Base-by-base conservation (phyloP, 2,113 vertebrate species). In the Ceuthmochares aereus region DNA sequence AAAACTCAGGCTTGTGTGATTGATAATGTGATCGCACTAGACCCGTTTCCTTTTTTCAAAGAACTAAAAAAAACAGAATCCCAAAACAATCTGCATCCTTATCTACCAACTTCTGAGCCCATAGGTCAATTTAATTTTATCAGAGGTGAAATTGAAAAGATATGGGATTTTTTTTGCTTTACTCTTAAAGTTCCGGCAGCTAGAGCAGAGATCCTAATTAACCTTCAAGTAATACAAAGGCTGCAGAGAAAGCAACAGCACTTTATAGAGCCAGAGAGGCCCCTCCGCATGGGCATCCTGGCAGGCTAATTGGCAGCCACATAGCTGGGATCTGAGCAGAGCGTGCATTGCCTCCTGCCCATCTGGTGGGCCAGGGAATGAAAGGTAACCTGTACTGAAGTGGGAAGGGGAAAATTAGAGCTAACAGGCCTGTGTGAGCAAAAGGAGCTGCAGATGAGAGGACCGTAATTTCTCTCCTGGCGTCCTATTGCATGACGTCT, bases 141-240 rank as follows among this genome's bases (percentile, higher is more conserved):
- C 70, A 62, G 82, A 87, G 43, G 22, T 73, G 36, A 84, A 89
- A 91, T 12, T 26, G 40, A 72, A 93, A 79, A 82, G 56, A 68
- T 63, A 14, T 0, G 9, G 17, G 27, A 4, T 43, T 93, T 88
- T 42, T 56, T 56, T n/a, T 34, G 18, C 20, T 52, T 42, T 42
- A 27, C 30, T 0, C 3, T 16, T 68, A 17, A 85, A 49, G 67
- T 85, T 62, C 43, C n/a, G 79, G 37, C 56, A 84, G 81, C 77
- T 64, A 64, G 23, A 84, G 42, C 69, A 56, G 60, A 60, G 69
- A 75, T 84, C 62, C 77, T 89, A 72, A 87, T 95, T 95, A 84
- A 93, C 78, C 92, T 91, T 75, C 32, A 69, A 22, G 2, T 64
- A 82, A 43, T 20, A 85, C 62, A 91, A 91, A 97, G 85, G 43